Evolutionary conservation across 2,113 vertebrate species (phyloP), one percentile per base, ranked within the genome.

Genomic region (Siniperca chuatsi): DNA sequence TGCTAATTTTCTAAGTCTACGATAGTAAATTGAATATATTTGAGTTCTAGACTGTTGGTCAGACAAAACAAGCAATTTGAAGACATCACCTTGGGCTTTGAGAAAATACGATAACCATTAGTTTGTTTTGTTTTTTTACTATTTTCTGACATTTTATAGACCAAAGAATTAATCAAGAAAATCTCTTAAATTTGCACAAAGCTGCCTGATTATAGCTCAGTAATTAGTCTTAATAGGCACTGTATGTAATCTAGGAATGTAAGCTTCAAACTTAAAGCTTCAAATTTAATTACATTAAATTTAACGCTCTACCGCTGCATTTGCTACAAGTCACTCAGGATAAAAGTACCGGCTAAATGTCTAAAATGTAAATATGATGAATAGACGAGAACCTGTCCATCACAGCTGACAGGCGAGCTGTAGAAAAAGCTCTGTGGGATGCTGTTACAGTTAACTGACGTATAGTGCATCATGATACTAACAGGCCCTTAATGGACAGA

Each of bases 221-320:
- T 58, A 78, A 82, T 86, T 78, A 75, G 42, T 70, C 37, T 46
- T 16, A 37, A 37, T 37, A 40, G 42, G 42, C 62, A 29, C 25
- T n/a, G 52, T 21, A 58, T 35, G 65, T 79, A 60, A 81, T 42
- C 21, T 75, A 75, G 72, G 23, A 84, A 54, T 18, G 37, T 65
- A 86, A 88, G 73, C 78, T 57, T 83, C 37, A 62, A 73, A 62
- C 5, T 70, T 50, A 62, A 71, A 4, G 54, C 75, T 58, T 64
- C 29, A 35, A 46, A 76, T 87, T 76, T 61, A 82, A 82, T 83
- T 80, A 69, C n/a, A 78, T 84, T 84, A 70, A 79, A 74, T 75
- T 57, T 48, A 83, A 87, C 62, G 57, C 71, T 83, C 66, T 48
- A 83, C 80, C 76, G 65, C 71, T 65, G 42, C 42, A 20, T 75